Evolutionary conservation across 2,888 invertebrate species (phyloP), one percentile per base, ranked within the genome.

Genomic region (Erynnis tages): DNA sequence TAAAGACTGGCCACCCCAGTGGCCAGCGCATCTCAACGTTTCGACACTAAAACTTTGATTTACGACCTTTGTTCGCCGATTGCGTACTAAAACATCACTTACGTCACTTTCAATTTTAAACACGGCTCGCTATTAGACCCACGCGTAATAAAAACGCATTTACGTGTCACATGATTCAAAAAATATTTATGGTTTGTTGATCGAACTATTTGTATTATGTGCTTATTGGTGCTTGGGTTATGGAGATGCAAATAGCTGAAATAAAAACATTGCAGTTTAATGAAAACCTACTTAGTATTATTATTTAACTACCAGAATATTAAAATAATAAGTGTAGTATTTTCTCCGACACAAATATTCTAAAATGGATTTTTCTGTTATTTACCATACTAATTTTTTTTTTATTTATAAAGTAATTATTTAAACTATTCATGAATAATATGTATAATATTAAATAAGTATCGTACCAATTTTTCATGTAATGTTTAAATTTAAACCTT

Each of bases 31-130:
- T 88, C 88, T 80, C 82, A 86, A 87, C 85, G 87, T 86, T 88
- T 87, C 82, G 83, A 82, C 85, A 87, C 84, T 88, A 89, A 89
- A 89, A 87, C 85, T 81, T 85, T 89, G 88, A 89, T 88, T 88
- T 89, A 89, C 82, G 79, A 73, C 86, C 76, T 75, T 79, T 73
- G 82, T 73, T 72, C 83, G 79, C 78, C 85, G 88, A 88, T 87
- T 87, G 88, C 83, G 85, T 76, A 87, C 86, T 89, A 89, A 89
- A 89, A 86, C 80, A 76, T 80, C 87, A 85, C 85, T 88, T 82
- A 87, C 88, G 87, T 87, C 88, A 89, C 87, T 88, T 88, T 89
- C 88, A 87, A 88, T 89, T 89, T 89, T 87, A 89, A 88, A 87
- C 74, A 73, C 67, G 71, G 65, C 48, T 63, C 57, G 62, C 66